phyloP scores from a whole-genome alignment of 2,888 invertebrate species.

The Miltochrista miniata region DNA sequence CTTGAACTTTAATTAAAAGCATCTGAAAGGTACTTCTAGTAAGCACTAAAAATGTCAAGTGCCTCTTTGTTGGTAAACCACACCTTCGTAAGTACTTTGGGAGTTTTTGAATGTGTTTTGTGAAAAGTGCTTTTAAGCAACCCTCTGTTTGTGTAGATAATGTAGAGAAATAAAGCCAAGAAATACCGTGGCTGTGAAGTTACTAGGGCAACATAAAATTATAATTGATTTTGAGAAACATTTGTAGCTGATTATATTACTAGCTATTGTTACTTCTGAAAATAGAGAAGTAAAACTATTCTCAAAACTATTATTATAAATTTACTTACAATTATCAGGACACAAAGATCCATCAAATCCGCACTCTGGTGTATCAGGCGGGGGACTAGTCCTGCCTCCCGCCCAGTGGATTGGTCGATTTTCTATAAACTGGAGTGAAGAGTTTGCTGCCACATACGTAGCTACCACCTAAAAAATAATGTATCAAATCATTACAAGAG shows the following conservation, averaged over 20 bases:
- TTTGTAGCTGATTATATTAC: not conserved
- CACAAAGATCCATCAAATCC: conserved; percentile 96
- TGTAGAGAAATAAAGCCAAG: too few relatives aligned
- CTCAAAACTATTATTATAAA: too few relatives aligned
- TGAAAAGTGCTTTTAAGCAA: not conserved
- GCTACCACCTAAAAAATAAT: conserved; percentile 89
- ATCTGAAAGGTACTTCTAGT: conserved; percentile 6
- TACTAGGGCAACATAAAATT: not conserved
- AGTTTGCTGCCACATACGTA: conserved; percentile 92
- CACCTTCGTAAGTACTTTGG: conserved; percentile 20
- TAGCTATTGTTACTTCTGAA: too few relatives aligned
- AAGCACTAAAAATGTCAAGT: conserved; percentile 16
- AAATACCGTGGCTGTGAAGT: not conserved
- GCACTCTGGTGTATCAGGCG: conserved; percentile 95
- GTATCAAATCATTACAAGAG: not conserved
- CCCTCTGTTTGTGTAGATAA: not conserved
- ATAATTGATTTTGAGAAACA: not conserved
- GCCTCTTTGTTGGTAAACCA: conserved; percentile 21
- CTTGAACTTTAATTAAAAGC: conserved; percentile 20
- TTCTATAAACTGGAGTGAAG: conserved; percentile 88
- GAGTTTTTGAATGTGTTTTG: conserved; percentile 11
- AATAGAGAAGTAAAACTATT: too few relatives aligned
- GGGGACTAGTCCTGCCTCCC: conserved; percentile 89
- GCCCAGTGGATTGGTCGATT: conserved; percentile 94
- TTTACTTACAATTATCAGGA: conserved; percentile 89